Conservation (phyloP, 1,140 invertebrate species). For the Bradysia coprophila region DNA sequence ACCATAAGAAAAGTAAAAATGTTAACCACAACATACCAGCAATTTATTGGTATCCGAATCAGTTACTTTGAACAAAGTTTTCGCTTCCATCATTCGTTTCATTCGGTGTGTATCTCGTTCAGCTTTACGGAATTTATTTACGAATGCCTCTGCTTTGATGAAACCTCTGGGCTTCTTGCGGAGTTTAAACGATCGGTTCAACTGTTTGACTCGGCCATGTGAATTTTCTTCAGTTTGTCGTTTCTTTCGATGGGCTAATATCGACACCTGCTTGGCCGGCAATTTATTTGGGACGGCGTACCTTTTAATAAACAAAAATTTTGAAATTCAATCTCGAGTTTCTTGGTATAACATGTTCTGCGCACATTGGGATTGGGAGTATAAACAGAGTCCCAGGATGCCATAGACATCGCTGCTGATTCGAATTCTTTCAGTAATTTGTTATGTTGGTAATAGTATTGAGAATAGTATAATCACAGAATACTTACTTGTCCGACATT, state of each 20-base stretch:
- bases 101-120: constrained; percentile 19
- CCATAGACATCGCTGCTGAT: too few species aligned
- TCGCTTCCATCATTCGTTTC: constrained; percentile 13
- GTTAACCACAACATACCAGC: too few species aligned
- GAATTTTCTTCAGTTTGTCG: constrained; percentile 16
- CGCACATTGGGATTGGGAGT: too few species aligned
- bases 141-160: constrained; percentile 19
- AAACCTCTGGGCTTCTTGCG: constrained; percentile 14
- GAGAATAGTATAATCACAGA: too few species aligned
- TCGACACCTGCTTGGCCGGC: constrained; percentile 21
- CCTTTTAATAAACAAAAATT: constrained; percentile 7
- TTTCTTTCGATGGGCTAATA: constrained; percentile 19
- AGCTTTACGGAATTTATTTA: constrained; percentile 19
- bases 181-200: constrained; percentile 9
- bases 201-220: constrained; percentile 7
- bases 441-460: too few species aligned
- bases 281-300: constrained; percentile 23
- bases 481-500: too few species aligned
- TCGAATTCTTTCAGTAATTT: too few species aligned
- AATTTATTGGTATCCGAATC: too few species aligned
- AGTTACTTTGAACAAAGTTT: constrained; percentile 6
- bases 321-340: too few species aligned
- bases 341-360: background rate
- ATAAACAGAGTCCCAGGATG: too few species aligned
- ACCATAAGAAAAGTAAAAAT: too few species aligned